phyloP scores from a whole-genome alignment of 2,888 invertebrate species.

The Clitarchus hookeri region DNA sequence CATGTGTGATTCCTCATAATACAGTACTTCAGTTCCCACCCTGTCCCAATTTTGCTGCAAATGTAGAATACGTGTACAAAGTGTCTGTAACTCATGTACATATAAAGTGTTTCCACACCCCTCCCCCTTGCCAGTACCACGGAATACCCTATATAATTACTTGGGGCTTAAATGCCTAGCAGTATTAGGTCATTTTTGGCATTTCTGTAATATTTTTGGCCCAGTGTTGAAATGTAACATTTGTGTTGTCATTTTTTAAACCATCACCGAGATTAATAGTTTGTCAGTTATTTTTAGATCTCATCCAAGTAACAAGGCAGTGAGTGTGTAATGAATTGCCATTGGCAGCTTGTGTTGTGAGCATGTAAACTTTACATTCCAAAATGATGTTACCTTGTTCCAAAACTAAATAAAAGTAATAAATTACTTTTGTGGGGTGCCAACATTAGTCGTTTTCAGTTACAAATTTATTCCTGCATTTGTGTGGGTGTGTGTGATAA shows the following conservation, averaged over 20 bases:
- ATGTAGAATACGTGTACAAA: neutral
- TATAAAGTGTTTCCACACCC: neutral
- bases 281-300: neutral
- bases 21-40: neutral
- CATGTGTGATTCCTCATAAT: neutral
- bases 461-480: neutral
- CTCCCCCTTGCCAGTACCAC: neutral
- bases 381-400: conserved; percentile 14
- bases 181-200: neutral
- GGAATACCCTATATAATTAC: neutral
- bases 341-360: neutral
- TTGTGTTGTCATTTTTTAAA: neutral
- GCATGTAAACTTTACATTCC: neutral
- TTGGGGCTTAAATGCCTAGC: neutral
- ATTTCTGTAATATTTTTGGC: neutral
- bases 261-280: neutral
- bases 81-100: neutral
- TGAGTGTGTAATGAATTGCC: neutral
- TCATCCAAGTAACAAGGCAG: neutral
- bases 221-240: neutral
- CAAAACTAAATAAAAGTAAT: neutral
- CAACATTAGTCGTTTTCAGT: neutral
- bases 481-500: too few species aligned
- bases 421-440: conserved; percentile 14
- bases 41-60: neutral